A percentile compares a stretch with the other conserved stretches of the same genome.
These are phyloP conservation scores for Chiridota heheva DNA, from an alignment of 35 echinoderm and acorn worm species.

Conservation along the genomic window DNA sequence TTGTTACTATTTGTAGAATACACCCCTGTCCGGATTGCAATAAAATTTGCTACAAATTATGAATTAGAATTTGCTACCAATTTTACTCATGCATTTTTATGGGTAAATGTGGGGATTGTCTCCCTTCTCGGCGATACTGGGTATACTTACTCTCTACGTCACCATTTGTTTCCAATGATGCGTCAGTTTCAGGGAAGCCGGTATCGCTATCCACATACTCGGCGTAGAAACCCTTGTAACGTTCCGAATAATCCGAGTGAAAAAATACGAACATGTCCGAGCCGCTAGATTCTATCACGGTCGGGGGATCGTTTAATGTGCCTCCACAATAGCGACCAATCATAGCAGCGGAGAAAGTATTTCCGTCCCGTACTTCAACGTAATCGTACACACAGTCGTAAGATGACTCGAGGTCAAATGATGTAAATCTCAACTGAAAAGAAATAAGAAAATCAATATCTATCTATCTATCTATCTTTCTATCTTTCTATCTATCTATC, in stretches of 20 bases:
- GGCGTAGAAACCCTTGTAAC: slow-evolving; percentile 77
- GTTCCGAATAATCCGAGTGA: slow-evolving; percentile 65
- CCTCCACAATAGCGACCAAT: slow-evolving; percentile 75
- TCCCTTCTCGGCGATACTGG: no score
- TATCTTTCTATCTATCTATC: no score
- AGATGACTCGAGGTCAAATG: slow-evolving; percentile 82
- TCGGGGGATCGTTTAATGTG: slow-evolving; percentile 23
- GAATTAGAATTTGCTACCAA: no score
- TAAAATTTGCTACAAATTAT: no score
- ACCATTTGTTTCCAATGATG: no score
- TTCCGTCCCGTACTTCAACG: slow-evolving; percentile 74
- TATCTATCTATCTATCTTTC: no score
- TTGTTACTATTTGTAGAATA: no score
- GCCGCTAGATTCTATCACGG: slow-evolving; percentile 59
- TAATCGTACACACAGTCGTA: slow-evolving; percentile 77
- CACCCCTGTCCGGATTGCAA: no score
- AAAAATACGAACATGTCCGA: slow-evolving; percentile 52
- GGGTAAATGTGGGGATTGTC: no score
- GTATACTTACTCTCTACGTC: no score
- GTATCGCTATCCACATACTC: slow-evolving; percentile 57
- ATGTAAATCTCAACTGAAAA: slow-evolving; percentile 71
- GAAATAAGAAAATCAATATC: slow-evolving; percentile 4
- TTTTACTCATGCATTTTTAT: no score
- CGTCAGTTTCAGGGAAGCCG: slow-evolving; percentile 62
- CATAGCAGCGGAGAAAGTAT: slow-evolving; percentile 2